Conservation (phyloP, 1,140 invertebrate genomes). For the Cydia amplana region DNA sequence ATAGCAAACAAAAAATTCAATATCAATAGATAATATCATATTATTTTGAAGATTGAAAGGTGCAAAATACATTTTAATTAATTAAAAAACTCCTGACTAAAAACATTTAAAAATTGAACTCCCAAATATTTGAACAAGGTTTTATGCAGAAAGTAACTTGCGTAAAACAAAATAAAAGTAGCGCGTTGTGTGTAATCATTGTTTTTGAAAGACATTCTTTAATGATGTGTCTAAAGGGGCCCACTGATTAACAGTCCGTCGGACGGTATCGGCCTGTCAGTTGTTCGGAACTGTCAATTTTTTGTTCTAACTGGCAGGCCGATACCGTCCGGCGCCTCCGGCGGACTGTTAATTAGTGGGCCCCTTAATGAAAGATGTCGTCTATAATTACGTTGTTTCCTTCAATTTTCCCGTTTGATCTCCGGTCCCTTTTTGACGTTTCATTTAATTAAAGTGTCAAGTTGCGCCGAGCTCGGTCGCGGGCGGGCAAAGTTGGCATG, state of each 20-base stretch:
- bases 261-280: too few species aligned
- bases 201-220: background rate
- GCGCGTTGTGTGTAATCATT: background rate
- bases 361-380: too few species aligned
- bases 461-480: background rate
- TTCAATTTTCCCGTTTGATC: background rate
- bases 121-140: background rate
- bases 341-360: too few species aligned
- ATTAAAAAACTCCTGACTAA: background rate
- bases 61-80: background rate
- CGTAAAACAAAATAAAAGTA: background rate
- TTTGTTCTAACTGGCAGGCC: too few species aligned
- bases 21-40: too few species aligned
- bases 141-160: background rate
- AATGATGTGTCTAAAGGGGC: background rate
- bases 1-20: too few species aligned
- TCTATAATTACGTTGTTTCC: background rate
- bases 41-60: background rate
- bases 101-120: background rate
- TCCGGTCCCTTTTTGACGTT: background rate
- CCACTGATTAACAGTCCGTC: too few species aligned
- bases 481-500: background rate
- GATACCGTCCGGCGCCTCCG: too few species aligned
- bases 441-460: slow-evolving; percentile 10
- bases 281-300: too few species aligned